Evolutionary conservation across 2,113 vertebrate species (phyloP).

Genomic region (Jaculus jaculus): DNA sequence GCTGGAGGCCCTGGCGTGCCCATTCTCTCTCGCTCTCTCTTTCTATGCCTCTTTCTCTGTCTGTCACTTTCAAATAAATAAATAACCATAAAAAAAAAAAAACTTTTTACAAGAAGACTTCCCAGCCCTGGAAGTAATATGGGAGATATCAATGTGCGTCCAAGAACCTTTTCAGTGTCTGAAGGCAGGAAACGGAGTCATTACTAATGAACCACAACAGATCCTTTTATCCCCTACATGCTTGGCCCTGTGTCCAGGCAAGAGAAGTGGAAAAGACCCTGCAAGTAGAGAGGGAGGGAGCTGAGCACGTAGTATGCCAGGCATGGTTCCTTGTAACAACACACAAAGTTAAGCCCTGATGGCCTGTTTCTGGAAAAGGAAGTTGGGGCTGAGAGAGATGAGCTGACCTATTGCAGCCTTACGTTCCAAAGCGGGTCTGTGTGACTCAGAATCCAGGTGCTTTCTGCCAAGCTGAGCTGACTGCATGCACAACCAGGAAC

Average conservation of each 20-base stretch:
- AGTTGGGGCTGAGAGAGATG: neutral
- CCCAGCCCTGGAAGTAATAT: neutral
- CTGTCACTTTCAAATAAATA: too few relatives aligned
- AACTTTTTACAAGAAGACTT: too few relatives aligned
- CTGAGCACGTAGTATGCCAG: neutral
- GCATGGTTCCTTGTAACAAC: too few relatives aligned
- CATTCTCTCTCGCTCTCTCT: too few relatives aligned
- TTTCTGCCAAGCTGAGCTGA: neutral
- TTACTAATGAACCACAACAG: fast-evolving
- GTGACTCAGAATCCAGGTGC: neutral
- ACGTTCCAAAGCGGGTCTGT: neutral
- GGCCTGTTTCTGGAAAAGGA: slow-evolving; percentile 1
- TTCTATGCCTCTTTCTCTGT: too few relatives aligned
- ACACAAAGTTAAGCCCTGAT: neutral
- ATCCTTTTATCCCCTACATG: neutral
- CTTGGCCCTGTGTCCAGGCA: neutral
- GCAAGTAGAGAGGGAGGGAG: neutral
- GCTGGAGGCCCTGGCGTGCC: too few relatives aligned
- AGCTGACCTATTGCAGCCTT: neutral
- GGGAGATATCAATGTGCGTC: neutral
- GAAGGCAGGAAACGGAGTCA: neutral
- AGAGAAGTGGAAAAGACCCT: neutral
- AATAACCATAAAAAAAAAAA: too few relatives aligned
- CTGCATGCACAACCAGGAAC: neutral
- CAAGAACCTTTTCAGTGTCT: neutral